Evolutionary conservation across 2,797 vertebrate species (phyloP), one percentile per base, ranked within the genome.

Genomic region (Danio aesculapii): DNA sequence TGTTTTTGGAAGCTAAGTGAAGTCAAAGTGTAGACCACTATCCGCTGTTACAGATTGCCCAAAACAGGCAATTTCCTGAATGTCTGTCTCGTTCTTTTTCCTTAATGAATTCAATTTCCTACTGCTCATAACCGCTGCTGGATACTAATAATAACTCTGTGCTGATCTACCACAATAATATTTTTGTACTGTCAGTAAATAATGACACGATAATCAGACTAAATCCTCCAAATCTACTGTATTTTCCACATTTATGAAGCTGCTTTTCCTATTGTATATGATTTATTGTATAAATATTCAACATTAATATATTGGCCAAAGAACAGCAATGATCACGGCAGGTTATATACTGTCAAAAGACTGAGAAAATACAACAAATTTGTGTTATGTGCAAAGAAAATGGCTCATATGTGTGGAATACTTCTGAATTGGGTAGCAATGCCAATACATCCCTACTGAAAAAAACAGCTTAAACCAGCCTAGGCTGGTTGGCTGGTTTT

Each of bases 51-150:
- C 9, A 41, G 49, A 41, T 70, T 17, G 39, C 68, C 17, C 16
- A 55, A 53, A 70, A 55, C 50, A 55, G 9, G 50, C 68, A 71
- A 71, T 71, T 71, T 71, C 50, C 50, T 55, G 50, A 17, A 43
- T 43, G 30, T 55, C 50, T 7, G 9, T 17, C 10, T 43, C 6
- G 47, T 69, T 55, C 39, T 13, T 43, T 71, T 10, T 55, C 50
- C 30, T 70, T 55, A 55, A 12, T 43, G 55, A 71, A 71, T 71
- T 43, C 3, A 43, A 71, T 71, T 55, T 71, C 68, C 50, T 71
- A 7, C 50, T 5, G 16, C 43, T 55, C 50, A 55, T 14, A 62
- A 16, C 21, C 6, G 13, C 50, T 43, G 68, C 50, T 11, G 10
- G 50, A 43, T 43, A 2, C 39, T 17, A 55, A 55, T 43, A 39